Evolutionary conservation across 2,113 vertebrate genomes (phyloP), one percentile per base, ranked within the genome.

Genomic region (Aldabrachelys gigantea): DNA sequence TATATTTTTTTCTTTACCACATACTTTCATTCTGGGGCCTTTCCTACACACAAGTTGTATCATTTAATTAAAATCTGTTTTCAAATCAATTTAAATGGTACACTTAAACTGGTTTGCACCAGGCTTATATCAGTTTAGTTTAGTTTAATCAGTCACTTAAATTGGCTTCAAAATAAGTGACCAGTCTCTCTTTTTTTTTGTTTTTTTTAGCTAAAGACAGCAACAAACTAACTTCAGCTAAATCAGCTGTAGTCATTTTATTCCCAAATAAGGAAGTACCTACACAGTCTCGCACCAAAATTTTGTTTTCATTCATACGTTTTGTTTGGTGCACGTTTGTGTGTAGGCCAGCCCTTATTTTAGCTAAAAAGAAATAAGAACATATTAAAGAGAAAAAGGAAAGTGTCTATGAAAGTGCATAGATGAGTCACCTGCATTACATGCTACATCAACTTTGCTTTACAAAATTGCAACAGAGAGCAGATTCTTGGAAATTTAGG

Each of bases 241-340:
- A 85, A 89, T 94, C 87, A 41, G 53, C 88, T 94, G 90, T 78
- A 27, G 4, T 19, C 90, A 38, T 89, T 96, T 65, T 93, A n/a
- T n/a, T 69, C 31, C 35, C 10, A n/a, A 69, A 19, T 69, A n/a
- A n/a, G 35, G 21, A 69, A 19, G 31, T 69, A 69, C 16, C 35
- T 17, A n/a, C 35, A 69, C 8, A n/a, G 17, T n/a, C 35, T 69
- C 21, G 8, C 62, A 69, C 16, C 4, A 65, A 65, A 65, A 65
- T 35, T 16, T 65, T 16, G 31, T n/a, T 16, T 31, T n/a, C 31
- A 9, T 19, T 69, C 62, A 69, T 54, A 54, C 3, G 5, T 54
- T 16, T 16, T 62, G 22, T 62, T n/a, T 72, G 65, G n/a, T 72
- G 65, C 7, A 72, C 22, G 17, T 72, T 38, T 72, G 65, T 72